These are phyloP conservation scores for Capitulum mitella DNA, from an alignment of 2,888 invertebrate genomes.

Conservation along the genomic window DNA sequence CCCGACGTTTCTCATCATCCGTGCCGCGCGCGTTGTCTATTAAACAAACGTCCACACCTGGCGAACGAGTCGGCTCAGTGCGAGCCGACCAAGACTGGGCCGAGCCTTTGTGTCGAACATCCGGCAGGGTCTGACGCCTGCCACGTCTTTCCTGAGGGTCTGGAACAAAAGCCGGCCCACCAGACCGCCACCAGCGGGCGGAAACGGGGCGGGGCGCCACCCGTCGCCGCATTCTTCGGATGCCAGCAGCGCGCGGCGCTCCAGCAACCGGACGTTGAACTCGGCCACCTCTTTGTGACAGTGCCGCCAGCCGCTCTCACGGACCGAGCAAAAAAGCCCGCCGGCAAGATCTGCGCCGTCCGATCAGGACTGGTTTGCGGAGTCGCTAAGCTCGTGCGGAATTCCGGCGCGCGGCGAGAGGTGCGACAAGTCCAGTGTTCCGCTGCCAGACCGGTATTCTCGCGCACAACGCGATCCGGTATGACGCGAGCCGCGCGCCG, in stretches of 20 bases:
- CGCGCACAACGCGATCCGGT: too few species aligned
- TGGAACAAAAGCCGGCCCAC: background rate
- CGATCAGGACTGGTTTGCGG: background rate
- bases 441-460: too few species aligned
- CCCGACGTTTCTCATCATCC: too few species aligned
- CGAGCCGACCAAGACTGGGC: too few species aligned
- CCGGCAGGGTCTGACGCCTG: background rate
- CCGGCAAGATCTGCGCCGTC: background rate
- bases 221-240: background rate
- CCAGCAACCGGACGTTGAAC: slow-evolving; percentile 15
- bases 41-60: background rate
- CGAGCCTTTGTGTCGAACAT: background rate
- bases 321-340: background rate
- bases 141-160: too few species aligned
- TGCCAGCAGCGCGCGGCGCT: background rate
- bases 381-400: background rate
- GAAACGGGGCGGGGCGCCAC: background rate
- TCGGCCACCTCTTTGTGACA: background rate
- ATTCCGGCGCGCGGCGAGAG: background rate
- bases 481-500: too few species aligned
- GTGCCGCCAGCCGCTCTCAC: background rate
- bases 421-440: background rate
- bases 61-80: background rate
- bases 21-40: too few species aligned
- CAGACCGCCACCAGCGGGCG: background rate